Conservation (phyloP, 2,113 vertebrate genomes). For the Nipponia nippon region DNA sequence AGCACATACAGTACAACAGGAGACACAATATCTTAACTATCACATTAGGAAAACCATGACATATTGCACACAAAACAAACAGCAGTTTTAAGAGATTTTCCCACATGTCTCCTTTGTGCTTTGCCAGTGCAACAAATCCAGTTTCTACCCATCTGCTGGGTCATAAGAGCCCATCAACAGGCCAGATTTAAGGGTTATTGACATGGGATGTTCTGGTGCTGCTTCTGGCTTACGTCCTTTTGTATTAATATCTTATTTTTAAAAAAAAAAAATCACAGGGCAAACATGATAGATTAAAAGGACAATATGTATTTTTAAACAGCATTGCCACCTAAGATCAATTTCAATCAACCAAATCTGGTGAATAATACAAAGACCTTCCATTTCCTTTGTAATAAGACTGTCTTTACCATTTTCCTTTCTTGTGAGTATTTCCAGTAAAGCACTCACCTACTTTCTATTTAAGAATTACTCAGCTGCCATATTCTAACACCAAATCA, state of each 20-base stretch:
- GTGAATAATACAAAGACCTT: not conserved
- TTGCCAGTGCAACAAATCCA: not conserved
- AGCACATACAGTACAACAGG: not conserved
- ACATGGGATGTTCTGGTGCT: not conserved
- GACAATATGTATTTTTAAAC: constrained; percentile 35
- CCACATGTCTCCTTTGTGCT: not conserved
- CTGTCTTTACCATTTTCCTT: not conserved
- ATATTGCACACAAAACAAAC: not conserved
- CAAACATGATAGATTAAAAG: not conserved
- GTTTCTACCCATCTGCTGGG: not conserved
- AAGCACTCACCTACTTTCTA: not conserved
- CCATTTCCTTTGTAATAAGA: not conserved
- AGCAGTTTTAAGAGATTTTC: not conserved
- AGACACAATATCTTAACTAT: not conserved
- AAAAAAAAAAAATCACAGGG: not conserved
- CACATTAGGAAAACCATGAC: not conserved
- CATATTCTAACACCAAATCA: not conserved
- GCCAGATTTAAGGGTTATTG: not conserved
- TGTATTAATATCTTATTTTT: not conserved
- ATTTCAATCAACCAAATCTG: constrained; percentile 4
- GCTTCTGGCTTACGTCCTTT: not conserved
- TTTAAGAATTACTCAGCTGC: not conserved
- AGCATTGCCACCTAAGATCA: not conserved
- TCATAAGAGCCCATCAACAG: not conserved
- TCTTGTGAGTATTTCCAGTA: not conserved